Evolutionary conservation across 2,888 invertebrate species (phyloP).

Genomic region (Cerastis rubricosa): DNA sequence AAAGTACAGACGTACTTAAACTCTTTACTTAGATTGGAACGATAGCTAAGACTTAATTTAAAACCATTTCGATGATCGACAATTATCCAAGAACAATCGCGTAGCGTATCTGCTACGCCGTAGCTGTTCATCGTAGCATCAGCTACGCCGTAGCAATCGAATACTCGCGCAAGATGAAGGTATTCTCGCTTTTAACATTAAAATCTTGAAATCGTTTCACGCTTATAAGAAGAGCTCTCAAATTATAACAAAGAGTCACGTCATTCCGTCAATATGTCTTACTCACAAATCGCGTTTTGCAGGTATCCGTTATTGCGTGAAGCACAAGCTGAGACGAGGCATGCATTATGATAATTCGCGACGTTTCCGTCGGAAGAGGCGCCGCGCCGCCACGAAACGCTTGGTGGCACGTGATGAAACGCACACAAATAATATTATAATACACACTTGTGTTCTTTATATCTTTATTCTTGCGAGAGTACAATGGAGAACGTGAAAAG

Average conservation of each 20-base stretch:
- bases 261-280: conserved; percentile 67
- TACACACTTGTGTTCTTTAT: conserved; percentile 49
- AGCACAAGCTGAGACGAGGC: conserved; percentile 70
- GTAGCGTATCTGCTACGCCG: not conserved
- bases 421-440: conserved; percentile 59
- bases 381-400: conserved; percentile 61
- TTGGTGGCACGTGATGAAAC: conserved; percentile 57
- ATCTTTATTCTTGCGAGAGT: conserved; percentile 23
- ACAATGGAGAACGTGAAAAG: conserved; percentile 10
- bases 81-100: not conserved
- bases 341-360: conserved; percentile 77
- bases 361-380: conserved; percentile 65
- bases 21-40: not conserved
- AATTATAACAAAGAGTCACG: conserved; percentile 63
- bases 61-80: not conserved
- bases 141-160: conserved; percentile 6
- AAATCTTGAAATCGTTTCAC: conserved; percentile 18
- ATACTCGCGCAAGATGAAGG: not conserved
- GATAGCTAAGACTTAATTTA: not conserved
- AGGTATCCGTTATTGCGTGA: conserved; percentile 69
- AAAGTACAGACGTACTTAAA: not conserved
- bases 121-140: not conserved
- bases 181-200: not conserved
- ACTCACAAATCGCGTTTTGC: conserved; percentile 67
- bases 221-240: conserved; percentile 41